Base-by-base conservation (phyloP, 2,797 vertebrate genomes). In the Danionella dracula region DNA sequence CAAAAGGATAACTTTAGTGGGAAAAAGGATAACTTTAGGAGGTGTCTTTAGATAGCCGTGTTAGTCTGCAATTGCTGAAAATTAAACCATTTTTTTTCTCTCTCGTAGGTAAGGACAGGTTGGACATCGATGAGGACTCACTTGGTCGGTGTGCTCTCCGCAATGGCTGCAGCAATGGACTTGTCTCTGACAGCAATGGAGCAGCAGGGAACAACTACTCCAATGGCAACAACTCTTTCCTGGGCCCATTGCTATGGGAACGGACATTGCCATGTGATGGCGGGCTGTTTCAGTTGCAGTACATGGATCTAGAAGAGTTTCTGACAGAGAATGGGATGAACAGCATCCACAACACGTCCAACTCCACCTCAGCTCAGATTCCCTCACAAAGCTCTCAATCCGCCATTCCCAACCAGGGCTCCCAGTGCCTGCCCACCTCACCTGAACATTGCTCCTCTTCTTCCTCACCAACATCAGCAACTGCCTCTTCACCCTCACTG, bases 261-360 rank as follows among this genome's bases (percentile, higher is more conserved):
- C 90, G 92, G 76, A 92, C 90, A 48, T 82, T 94, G 76, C 91
- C 92, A 3, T 92, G 92, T 17, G 92, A 94, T 16, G 92, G 87
- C 17, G 87, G 90, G 21, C 87, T 90, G 71, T 92, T 91, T 80
- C 90, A 95, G 87, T 90, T 96, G 76, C 93, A 96, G 80, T 94
- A 95, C 80, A 93, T 95, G 86, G 94, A 95, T 85, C 88, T 95
- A 80, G 93, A 95, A 79, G 94, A 94, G 85, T 96, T 95, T 78
- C 86, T 95, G 77, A 89, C 92, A 0, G 94, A 95, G 81, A 94
- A 95, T 32, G 93, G 94, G 64, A 92, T 92, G 90, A 89, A 87
- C 71, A 88, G 72, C 76, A 82, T 84, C 76, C 87, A 88, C 67
- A 86, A 73, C 73, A 85, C 85, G 16, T 63, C 71, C 72, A 86